Conservation (phyloP, 2,888 invertebrate species). For the Xylota sylvarum region DNA sequence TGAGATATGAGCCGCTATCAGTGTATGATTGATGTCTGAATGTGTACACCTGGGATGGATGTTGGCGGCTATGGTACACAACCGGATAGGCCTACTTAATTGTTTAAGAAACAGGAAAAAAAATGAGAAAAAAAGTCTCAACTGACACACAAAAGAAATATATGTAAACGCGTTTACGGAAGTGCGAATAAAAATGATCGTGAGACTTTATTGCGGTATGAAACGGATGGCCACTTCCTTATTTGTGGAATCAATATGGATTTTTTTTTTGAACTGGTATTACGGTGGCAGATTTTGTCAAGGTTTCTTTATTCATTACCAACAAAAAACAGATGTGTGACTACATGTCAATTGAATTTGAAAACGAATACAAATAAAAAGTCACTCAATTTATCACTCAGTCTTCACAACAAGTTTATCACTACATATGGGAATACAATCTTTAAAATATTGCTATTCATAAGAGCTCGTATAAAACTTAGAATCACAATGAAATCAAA, state of each 20-base stretch:
- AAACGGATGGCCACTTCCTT: conserved; percentile 17
- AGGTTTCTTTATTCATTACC: no score
- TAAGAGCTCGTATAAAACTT: no score
- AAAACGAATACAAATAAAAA: not conserved
- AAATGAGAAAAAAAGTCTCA: conserved; percentile 9
- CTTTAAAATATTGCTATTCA: no score
- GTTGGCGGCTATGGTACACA: conserved; percentile 20
- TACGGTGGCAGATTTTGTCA: no score
- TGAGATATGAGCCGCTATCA: conserved; percentile 47
- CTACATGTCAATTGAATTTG: no score
- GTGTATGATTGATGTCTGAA: conserved; percentile 43
- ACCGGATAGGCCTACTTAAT: conserved; percentile 51
- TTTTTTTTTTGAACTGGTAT: not conserved
- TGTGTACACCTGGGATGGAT: conserved; percentile 69
- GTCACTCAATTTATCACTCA: conserved; percentile 11
- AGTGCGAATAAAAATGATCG: conserved; percentile 11
- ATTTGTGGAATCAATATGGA: not conserved
- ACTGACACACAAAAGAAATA: conserved; percentile 23
- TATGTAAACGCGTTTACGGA: conserved; percentile 32
- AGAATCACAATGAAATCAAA: no score
- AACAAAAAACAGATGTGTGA: no score
- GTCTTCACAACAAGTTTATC: no score
- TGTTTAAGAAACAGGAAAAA: conserved; percentile 14
- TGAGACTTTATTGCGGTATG: not conserved
- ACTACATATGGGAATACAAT: no score